These are phyloP conservation scores for Philypnodon macrostomus DNA, from an alignment of 2,797 vertebrate species.

Conservation along the genomic window DNA sequence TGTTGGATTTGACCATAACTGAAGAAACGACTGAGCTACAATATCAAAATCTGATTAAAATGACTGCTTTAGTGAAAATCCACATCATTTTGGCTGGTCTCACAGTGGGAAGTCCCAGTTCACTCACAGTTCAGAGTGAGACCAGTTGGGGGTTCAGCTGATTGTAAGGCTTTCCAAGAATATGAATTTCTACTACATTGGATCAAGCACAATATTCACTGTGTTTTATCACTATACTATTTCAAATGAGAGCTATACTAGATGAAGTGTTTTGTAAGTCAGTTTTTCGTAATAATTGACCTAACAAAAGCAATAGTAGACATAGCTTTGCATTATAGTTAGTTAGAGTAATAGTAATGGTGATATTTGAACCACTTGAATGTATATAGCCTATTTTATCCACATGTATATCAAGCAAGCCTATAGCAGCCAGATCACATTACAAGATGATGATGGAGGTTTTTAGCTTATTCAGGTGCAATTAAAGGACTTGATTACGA, in stretches of 20 bases:
- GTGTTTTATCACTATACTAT: conserved; percentile 1
- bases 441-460: too few relatives aligned
- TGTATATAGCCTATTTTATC: too few relatives aligned
- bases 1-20: conserved; percentile 11
- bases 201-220: conserved; percentile 16
- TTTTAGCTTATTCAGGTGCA: too few relatives aligned
- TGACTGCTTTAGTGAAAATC: conserved; percentile 12
- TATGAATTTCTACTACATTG: conserved; percentile 18
- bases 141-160: conserved; percentile 9
- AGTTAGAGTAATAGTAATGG: too few relatives aligned
- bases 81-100: conserved; percentile 22
- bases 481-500: too few relatives aligned
- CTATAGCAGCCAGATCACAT: too few relatives aligned
- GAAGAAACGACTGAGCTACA: conserved; percentile 14
- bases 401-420: too few relatives aligned
- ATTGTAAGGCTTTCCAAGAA: conserved; percentile 25
- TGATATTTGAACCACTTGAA: too few relatives aligned
- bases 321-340: too few relatives aligned
- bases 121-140: conserved; percentile 36
- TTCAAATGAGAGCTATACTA: neutral
- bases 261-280: too few relatives aligned
- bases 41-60: conserved; percentile 34
- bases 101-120: conserved; percentile 25
- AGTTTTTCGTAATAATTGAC: too few relatives aligned
- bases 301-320: too few relatives aligned